Evolutionary conservation across 2,113 vertebrate genomes (phyloP).

Genomic region (Calonectris borealis): DNA sequence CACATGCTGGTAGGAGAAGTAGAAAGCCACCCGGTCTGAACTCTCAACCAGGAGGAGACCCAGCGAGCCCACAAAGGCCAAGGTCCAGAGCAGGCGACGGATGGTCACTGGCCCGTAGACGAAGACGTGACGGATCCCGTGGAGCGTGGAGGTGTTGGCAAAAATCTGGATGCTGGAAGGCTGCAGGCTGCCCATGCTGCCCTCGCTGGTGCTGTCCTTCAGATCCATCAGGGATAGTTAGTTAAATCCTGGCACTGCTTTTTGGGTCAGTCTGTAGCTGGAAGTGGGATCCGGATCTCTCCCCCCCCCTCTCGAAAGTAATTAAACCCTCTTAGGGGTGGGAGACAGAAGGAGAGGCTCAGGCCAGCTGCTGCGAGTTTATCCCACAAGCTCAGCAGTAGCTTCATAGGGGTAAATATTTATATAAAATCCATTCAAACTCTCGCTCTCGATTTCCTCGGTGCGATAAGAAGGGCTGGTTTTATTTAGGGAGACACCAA

Average conservation of each 20-base stretch:
- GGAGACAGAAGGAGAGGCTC: not conserved
- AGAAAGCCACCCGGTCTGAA: slow-evolving; percentile 90
- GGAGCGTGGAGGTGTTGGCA: slow-evolving; percentile 89
- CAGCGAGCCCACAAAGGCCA: slow-evolving; percentile 88
- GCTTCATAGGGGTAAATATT: slow-evolving; percentile 74
- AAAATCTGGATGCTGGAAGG: slow-evolving; percentile 93
- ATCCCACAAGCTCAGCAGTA: slow-evolving; percentile 62
- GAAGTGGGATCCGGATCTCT: not conserved
- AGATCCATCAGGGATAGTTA: slow-evolving; percentile 85
- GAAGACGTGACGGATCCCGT: slow-evolving; percentile 93
- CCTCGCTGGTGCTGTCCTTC: slow-evolving; percentile 90
- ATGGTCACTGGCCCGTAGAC: slow-evolving; percentile 83
- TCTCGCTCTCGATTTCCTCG: slow-evolving; percentile 80
- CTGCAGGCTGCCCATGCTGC: slow-evolving; percentile 84
- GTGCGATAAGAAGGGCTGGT: slow-evolving; percentile 81
- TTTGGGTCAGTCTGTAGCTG: slow-evolving; percentile 50
- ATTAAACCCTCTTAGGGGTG: slow-evolving; percentile 1
- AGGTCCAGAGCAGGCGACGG: slow-evolving; percentile 90
- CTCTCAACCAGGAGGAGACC: slow-evolving; percentile 91
- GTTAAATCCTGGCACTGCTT: slow-evolving; percentile 64
- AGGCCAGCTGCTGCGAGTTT: slow-evolving; percentile 48
- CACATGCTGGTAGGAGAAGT: slow-evolving; percentile 95
- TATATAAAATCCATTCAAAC: slow-evolving; percentile 83
- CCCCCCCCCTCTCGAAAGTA: slow-evolving; percentile 20
- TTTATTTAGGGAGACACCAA: slow-evolving; percentile 87